A percentile compares a stretch with the other conserved stretches of the same genome.
Conservation (phyloP, 2,113 vertebrate genomes). For the Eulemur macaco region DNA sequence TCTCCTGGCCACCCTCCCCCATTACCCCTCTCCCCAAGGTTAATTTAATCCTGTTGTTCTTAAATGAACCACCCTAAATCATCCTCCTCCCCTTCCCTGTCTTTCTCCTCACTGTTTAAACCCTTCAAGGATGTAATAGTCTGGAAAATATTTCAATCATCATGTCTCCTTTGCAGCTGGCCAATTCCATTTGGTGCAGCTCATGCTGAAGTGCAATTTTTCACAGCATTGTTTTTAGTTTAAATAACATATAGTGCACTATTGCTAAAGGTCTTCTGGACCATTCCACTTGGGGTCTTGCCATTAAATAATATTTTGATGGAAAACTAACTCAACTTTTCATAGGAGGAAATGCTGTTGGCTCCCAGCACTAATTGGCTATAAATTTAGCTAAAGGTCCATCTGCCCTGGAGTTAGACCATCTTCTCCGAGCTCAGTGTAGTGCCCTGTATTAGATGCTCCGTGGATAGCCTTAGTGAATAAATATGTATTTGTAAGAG, state of each 20-base stretch:
- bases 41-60: conserved; percentile 73
- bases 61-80: conserved; percentile 68
- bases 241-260: conserved; percentile 62
- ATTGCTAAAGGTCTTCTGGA: conserved; percentile 70
- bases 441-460: neutral
- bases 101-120: conserved; percentile 55
- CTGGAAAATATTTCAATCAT: conserved; percentile 73
- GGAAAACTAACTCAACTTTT: conserved; percentile 50
- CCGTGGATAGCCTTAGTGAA: conserved; percentile 39
- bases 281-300: conserved; percentile 56
- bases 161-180: conserved; percentile 31
- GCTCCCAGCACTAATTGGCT: conserved; percentile 54
- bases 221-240: conserved; percentile 70
- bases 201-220: conserved; percentile 39
- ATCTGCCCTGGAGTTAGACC: conserved; percentile 41
- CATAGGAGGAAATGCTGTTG: conserved; percentile 48
- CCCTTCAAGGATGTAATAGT: conserved; percentile 64
- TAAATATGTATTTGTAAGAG: conserved; percentile 54
- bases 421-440: conserved; percentile 33
- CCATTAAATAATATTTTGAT: conserved; percentile 68
- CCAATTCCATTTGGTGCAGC: neutral
- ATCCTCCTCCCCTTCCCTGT: conserved; percentile 49
- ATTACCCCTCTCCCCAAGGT: neutral
- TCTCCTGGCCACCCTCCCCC: neutral
- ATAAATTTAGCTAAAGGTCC: conserved; percentile 64